A percentile compares a stretch with the other conserved stretches of the same genome.
These are phyloP conservation scores for Psittacus erithacus DNA, from an alignment of 2,113 vertebrate species.

Conservation along the genomic window DNA sequence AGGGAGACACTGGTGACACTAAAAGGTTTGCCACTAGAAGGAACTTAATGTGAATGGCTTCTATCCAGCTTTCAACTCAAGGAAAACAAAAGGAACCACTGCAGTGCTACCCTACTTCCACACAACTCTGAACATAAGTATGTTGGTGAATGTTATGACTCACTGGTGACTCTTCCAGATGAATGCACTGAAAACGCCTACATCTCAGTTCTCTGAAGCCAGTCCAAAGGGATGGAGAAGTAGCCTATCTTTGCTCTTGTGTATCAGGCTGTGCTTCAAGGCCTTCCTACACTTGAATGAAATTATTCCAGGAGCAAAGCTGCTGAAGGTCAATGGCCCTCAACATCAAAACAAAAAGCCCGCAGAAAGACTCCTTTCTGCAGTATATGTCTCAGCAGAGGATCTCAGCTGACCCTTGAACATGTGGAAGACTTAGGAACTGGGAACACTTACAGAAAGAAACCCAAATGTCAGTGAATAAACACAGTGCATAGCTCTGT, in stretches of 20 bases:
- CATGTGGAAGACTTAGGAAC: accelerated
- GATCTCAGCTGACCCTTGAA: neutral
- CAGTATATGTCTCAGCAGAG: neutral
- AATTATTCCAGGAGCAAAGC: neutral
- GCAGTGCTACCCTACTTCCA: neutral
- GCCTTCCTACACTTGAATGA: neutral
- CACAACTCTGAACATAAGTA: neutral
- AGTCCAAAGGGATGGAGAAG: neutral
- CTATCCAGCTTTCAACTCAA: neutral
- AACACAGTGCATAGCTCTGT: neutral
- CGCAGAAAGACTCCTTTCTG: neutral
- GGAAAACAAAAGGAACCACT: neutral
- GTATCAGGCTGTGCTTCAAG: conserved; percentile 10
- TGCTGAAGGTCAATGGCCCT: neutral
- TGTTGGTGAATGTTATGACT: neutral
- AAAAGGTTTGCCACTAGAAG: neutral
- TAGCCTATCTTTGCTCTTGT: neutral
- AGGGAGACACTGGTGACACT: neutral
- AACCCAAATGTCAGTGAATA: neutral
- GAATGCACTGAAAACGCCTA: neutral
- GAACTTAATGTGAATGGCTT: neutral
- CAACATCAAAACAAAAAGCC: neutral
- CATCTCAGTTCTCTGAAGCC: neutral
- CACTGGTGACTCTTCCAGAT: conserved; percentile 19
- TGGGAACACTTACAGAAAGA: neutral